These are phyloP conservation scores for Coremacera marginata DNA, from an alignment of 2,888 invertebrate species.

Conservation along the genomic window DNA sequence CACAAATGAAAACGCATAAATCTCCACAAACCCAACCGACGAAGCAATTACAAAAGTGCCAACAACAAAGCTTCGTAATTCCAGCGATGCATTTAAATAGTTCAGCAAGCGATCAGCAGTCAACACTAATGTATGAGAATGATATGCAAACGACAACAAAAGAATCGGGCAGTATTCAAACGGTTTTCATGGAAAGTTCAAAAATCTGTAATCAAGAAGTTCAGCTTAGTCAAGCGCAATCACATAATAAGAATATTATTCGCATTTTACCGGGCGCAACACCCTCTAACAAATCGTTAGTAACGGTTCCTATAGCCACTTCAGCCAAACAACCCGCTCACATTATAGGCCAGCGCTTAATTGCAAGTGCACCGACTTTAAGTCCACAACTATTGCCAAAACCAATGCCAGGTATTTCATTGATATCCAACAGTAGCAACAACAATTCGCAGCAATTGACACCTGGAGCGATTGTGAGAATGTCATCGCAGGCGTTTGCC, in stretches of 20 bases:
- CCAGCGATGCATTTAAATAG: constrained; percentile 3
- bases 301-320: constrained; percentile 44
- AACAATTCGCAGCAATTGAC: constrained; percentile 35
- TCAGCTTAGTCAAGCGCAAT: constrained; percentile 14
- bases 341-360: constrained; percentile 56
- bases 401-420: constrained; percentile 48
- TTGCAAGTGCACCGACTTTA: constrained; percentile 52
- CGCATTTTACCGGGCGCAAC: constrained; percentile 52
- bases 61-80: constrained; percentile 23
- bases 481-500: constrained; percentile 65
- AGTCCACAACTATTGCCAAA: constrained; percentile 51
- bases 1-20: constrained; percentile 43
- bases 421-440: constrained; percentile 45
- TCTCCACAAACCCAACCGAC: constrained; percentile 25
- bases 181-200: constrained; percentile 20
- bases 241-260: constrained; percentile 58
- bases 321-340: constrained; percentile 42
- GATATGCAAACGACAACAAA: neutral
- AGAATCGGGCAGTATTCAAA: neutral
- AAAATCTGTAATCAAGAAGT: constrained; percentile 1
- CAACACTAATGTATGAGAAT: constrained; percentile 2
- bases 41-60: constrained; percentile 34
- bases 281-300: constrained; percentile 42
- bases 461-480: constrained; percentile 57
- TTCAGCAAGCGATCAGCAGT: neutral